Base-by-base conservation (phyloP, 2,113 vertebrate species). In the Hypanus sabinus region DNA sequence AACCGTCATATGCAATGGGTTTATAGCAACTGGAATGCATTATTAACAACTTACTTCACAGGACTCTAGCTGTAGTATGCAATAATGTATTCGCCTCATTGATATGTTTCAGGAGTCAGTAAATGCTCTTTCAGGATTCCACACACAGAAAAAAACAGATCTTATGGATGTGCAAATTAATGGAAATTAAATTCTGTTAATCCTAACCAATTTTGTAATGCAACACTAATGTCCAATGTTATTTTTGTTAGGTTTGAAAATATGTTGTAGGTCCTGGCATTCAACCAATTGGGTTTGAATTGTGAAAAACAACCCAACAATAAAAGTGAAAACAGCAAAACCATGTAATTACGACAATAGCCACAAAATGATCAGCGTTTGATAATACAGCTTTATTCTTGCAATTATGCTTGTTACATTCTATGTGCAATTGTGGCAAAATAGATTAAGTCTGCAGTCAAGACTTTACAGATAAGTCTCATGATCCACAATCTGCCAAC, bases 361-460 rank as follows among this genome's bases (percentile, higher is more conserved):
- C 55, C 38, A 14, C 68, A 93, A 93, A 73, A 55, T n/a, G 38
- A 12, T 5, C 65, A 92, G 90, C 71, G 90, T 92, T 88, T 93
- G 68, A 93, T 30, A 88, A 62, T 62, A 33, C 4, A 93, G 73
- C 46, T 93, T 27, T 36, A 46, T 73, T 93, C 24, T 55, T 73
- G 24, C 27, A 27, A 11, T 71, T 73, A 55, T 27, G 20, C 87
- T 71, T 71, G 90, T 92, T 36, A 71, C 33, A 92, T 36, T 71
- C 36, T 0, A 71, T 92, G 65, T 92, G 65, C n/a, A 27, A 38
- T 93, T 73, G 38, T 12, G 46, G 38, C 38, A 14, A 18, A 93
- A 93, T 12, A 55, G 38, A 30, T 93, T 33, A 93, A 38, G 33
- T 73, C 14, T 24, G 9, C 11, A 70, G 33, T 73, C 9, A 70